These are phyloP conservation scores for Dicroscelio sp. DNA, from an alignment of 2,888 invertebrate genomes.

Conservation along the genomic window DNA sequence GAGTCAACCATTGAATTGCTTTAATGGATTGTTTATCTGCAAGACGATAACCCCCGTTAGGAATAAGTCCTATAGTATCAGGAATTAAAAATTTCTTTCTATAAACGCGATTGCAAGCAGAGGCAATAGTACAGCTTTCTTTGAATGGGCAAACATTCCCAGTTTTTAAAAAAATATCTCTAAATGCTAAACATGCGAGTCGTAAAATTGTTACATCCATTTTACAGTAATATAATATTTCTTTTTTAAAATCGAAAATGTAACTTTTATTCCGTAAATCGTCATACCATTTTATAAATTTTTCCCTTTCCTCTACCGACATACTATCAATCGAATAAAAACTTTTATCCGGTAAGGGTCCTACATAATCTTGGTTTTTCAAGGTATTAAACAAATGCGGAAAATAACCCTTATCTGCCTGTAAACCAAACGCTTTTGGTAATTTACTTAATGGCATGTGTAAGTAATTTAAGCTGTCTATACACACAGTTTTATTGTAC, in stretches of 20 bases:
- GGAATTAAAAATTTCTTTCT: slow-evolving; percentile 84
- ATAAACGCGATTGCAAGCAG: slow-evolving; percentile 81
- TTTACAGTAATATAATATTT: slow-evolving; percentile 2
- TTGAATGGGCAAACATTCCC: slow-evolving; percentile 79
- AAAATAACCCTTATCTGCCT: slow-evolving; percentile 59
- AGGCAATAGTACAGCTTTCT: slow-evolving; percentile 76
- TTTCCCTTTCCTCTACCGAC: background rate
- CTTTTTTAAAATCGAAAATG: slow-evolving; percentile 5
- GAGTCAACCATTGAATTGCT: slow-evolving; percentile 22
- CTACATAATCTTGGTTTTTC: slow-evolving; percentile 76
- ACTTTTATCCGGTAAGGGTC: slow-evolving; percentile 16
- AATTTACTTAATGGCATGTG: slow-evolving; percentile 83
- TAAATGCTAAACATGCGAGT: slow-evolving; percentile 76
- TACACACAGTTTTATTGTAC: slow-evolving; percentile 74
- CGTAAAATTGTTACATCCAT: slow-evolving; percentile 70
- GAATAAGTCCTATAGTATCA: slow-evolving; percentile 86
- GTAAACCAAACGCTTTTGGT: slow-evolving; percentile 85
- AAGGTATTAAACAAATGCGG: slow-evolving; percentile 73
- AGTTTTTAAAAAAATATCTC: slow-evolving; percentile 75
- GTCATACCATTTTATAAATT: background rate
- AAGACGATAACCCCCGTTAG: slow-evolving; percentile 84
- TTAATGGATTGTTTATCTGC: slow-evolving; percentile 84
- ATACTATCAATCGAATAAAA: slow-evolving; percentile 56
- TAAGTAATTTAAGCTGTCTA: slow-evolving; percentile 86
- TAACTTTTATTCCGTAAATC: background rate